phyloP scores from a whole-genome alignment of 2,888 invertebrate genomes.

The Cabera pusaria region DNA sequence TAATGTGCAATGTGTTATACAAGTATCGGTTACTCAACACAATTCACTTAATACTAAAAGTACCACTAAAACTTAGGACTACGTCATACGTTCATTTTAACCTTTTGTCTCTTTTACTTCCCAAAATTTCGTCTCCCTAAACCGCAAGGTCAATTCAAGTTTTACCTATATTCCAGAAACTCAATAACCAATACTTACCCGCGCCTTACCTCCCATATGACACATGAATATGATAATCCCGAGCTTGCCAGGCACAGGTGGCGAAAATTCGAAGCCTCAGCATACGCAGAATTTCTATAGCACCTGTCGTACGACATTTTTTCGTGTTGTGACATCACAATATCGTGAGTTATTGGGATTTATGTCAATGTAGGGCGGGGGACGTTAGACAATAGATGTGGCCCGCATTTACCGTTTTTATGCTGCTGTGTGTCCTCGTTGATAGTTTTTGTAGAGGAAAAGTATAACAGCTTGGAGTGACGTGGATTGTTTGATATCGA shows the following conservation, averaged over 20 bases:
- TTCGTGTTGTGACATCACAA: conserved; percentile 41
- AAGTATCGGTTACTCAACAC: too few relatives aligned
- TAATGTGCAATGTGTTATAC: too few relatives aligned
- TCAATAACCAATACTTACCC: conserved; percentile 41
- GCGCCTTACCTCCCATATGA: conserved; percentile 30
- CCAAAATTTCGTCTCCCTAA: too few relatives aligned
- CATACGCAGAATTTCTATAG: conserved; percentile 42
- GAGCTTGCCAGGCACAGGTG: conserved; percentile 41
- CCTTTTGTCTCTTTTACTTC: too few relatives aligned
- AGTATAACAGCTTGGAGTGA: too few relatives aligned
- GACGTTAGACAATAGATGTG: conserved; percentile 36
- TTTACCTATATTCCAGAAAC: too few relatives aligned
- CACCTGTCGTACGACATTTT: conserved; percentile 41
- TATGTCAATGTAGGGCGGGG: conserved; percentile 36
- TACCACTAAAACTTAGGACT: too few relatives aligned
- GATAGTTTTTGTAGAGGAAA: too few relatives aligned
- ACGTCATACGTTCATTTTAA: too few relatives aligned
- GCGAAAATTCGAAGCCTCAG: conserved; percentile 37
- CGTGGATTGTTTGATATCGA: too few relatives aligned
- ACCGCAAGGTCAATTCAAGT: background rate
- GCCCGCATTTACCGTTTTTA: conserved; percentile 41
- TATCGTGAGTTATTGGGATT: conserved; percentile 40
- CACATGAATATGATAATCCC: conserved; percentile 51
- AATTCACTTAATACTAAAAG: too few relatives aligned
- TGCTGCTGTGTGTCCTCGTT: too few relatives aligned